These are phyloP conservation scores for Xanthorhoe designata DNA, from an alignment of 2,888 invertebrate genomes.

Conservation along the genomic window DNA sequence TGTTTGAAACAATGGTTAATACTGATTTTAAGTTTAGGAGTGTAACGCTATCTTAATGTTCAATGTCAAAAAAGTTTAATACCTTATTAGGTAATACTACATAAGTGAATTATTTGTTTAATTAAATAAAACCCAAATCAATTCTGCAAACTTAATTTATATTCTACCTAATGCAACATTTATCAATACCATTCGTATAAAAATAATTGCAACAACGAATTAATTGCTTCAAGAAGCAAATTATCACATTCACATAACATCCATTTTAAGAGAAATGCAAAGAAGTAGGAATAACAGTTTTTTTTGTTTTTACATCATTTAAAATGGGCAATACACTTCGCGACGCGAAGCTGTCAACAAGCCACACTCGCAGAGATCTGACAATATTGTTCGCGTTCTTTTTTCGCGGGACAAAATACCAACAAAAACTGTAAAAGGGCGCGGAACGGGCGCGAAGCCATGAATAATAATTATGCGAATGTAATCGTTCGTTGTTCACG, in stretches of 20 bases:
- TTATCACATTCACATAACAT: slow-evolving; percentile 24
- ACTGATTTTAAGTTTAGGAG: slow-evolving; percentile 27
- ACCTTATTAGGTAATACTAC: not conserved
- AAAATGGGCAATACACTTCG: not conserved
- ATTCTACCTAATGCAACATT: slow-evolving; percentile 81
- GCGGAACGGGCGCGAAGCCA: too few relatives aligned
- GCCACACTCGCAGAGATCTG: too few relatives aligned
- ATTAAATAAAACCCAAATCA: slow-evolving; percentile 38
- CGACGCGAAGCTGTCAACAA: too few relatives aligned
- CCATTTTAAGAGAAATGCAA: not conserved
- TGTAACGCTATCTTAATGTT: not conserved
- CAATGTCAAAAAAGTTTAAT: too few relatives aligned
- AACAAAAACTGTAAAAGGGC: too few relatives aligned
- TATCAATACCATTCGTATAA: slow-evolving; percentile 65
- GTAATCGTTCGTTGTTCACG: too few relatives aligned
- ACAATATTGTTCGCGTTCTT: too few relatives aligned
- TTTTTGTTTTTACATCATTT: not conserved
- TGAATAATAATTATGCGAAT: too few relatives aligned
- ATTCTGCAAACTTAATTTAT: slow-evolving; percentile 77
- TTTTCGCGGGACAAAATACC: too few relatives aligned
- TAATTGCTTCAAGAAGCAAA: slow-evolving; percentile 64
- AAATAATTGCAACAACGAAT: slow-evolving; percentile 80
- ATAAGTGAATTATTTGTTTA: not conserved
- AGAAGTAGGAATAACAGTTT: not conserved
- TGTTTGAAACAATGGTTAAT: slow-evolving; percentile 35